Evolutionary conservation across 2,797 vertebrate genomes (phyloP).

Genomic region (Epinephelus coioides): DNA sequence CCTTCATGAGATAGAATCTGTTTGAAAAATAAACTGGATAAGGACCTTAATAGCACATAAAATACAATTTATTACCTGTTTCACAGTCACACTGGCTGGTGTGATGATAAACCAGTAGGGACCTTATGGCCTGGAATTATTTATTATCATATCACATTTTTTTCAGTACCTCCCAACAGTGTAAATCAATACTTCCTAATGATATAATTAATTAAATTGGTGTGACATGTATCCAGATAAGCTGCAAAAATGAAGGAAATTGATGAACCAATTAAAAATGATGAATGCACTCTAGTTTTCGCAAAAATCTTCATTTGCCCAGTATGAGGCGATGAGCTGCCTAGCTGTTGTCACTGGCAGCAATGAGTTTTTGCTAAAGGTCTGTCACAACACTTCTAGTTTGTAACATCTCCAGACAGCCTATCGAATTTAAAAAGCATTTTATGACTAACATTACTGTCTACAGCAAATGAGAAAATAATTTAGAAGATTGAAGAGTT

Average conservation of each 20-base stretch:
- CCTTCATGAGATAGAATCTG: not conserved
- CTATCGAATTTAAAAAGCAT: not conserved
- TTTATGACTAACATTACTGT: not conserved
- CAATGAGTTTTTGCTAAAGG: not conserved
- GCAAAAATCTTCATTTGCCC: not conserved
- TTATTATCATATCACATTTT: not conserved
- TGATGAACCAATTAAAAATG: not conserved
- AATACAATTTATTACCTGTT: not conserved
- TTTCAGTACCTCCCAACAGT: not conserved
- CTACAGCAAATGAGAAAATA: not conserved
- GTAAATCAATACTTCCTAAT: not conserved
- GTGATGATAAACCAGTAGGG: not conserved
- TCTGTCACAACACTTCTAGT: not conserved
- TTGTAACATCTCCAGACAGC: not conserved
- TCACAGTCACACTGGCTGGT: not conserved
- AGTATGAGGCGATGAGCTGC: not conserved
- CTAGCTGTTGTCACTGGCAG: not conserved
- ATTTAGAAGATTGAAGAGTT: too few species aligned
- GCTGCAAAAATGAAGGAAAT: not conserved
- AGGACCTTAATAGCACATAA: not conserved
- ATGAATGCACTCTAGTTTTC: not conserved
- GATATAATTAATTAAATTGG: not conserved
- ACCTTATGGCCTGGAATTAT: not conserved
- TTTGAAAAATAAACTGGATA: not conserved
- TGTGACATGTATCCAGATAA: fast-evolving